These are phyloP conservation scores for Coregonus ussuriensis DNA, from an alignment of 2,797 vertebrate genomes.

Conservation along the genomic window DNA sequence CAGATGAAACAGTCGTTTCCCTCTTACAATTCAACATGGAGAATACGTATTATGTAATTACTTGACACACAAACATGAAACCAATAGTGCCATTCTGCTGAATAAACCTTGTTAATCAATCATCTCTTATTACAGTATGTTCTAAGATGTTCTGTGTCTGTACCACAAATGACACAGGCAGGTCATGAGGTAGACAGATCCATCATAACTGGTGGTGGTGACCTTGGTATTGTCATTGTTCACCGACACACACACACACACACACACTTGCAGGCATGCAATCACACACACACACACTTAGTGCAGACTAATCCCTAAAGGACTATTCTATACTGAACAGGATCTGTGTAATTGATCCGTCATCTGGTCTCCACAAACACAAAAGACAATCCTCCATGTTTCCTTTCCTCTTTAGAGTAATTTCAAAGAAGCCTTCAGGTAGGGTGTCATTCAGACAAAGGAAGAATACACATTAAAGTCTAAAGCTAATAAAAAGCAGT, in stretches of 20 bases:
- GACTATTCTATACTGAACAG: no score
- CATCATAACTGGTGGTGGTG: neutral
- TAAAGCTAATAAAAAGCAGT: no score
- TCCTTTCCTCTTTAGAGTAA: slow-evolving; percentile 2
- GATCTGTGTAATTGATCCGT: no score
- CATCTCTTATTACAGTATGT: neutral
- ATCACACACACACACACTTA: neutral
- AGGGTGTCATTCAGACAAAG: no score
- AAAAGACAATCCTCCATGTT: slow-evolving; percentile 57
- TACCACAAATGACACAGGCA: neutral
- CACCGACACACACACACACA: slow-evolving; percentile 1
- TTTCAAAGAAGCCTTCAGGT: no score
- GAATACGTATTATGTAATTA: neutral
- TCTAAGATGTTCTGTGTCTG: neutral
- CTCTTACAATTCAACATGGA: neutral
- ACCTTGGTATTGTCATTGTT: slow-evolving; percentile 4
- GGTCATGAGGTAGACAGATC: neutral
- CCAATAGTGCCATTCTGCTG: neutral
- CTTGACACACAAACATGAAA: neutral
- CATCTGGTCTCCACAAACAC: slow-evolving; percentile 33
- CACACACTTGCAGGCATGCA: neutral
- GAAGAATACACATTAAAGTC: no score
- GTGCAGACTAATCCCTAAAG: no score
- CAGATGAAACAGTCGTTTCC: neutral
- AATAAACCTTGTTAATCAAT: neutral